A percentile compares a stretch with the other conserved stretches of the same genome.
Conservation (phyloP, 2,888 invertebrate genomes). For the Anthrax anthrax region DNA sequence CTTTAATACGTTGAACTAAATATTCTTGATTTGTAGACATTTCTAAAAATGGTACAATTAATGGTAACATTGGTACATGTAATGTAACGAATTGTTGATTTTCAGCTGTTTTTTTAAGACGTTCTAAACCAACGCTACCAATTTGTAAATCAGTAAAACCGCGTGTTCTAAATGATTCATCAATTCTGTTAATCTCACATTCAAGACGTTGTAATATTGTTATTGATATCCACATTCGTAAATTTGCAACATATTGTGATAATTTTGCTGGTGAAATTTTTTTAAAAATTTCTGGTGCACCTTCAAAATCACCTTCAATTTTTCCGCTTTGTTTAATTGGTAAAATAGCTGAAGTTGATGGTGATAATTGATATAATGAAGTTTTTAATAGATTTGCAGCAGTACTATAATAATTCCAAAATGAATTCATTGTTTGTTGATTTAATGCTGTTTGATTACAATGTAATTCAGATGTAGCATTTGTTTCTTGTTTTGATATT, state of each 20-base stretch:
- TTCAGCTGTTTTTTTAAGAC: slow-evolving; percentile 57
- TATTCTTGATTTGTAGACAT: slow-evolving; percentile 75
- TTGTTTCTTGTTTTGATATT: slow-evolving; percentile 22
- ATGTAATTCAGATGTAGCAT: slow-evolving; percentile 19
- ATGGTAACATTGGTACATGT: slow-evolving; percentile 33
- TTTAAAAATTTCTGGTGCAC: neutral
- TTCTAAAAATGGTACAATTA: slow-evolving; percentile 65
- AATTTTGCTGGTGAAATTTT: slow-evolving; percentile 24
- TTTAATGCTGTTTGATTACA: slow-evolving; percentile 18
- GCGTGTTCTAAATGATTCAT: slow-evolving; percentile 52
- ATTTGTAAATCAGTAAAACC: slow-evolving; percentile 52
- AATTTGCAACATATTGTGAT: slow-evolving; percentile 64
- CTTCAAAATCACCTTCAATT: neutral
- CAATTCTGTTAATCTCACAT: slow-evolving; percentile 56
- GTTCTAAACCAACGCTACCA: slow-evolving; percentile 55
- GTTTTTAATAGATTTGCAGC: slow-evolving; percentile 29
- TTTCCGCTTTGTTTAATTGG: slow-evolving; percentile 21
- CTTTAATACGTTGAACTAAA: slow-evolving; percentile 60
- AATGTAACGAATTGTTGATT: slow-evolving; percentile 31
- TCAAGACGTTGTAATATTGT: slow-evolving; percentile 66
- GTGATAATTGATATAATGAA: slow-evolving; percentile 31
- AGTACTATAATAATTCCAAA: slow-evolving; percentile 34
- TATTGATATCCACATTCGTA: slow-evolving; percentile 73
- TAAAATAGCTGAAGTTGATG: slow-evolving; percentile 20
- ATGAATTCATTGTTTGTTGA: slow-evolving; percentile 25